Evolutionary conservation across 2,888 invertebrate genomes (phyloP).

Genomic region (Pollenia amentaria): DNA sequence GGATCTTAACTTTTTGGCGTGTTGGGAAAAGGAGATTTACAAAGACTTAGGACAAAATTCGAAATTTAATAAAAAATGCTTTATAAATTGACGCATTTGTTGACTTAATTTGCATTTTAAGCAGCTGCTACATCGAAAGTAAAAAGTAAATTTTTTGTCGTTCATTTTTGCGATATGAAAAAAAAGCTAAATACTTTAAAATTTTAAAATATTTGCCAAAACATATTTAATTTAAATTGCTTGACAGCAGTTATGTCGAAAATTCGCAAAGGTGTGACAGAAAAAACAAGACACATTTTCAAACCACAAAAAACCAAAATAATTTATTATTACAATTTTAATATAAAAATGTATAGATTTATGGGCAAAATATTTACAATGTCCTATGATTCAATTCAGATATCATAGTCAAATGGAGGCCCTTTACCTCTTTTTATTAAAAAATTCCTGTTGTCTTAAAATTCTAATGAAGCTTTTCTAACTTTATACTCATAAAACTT

Average conservation of each 20-base stretch:
- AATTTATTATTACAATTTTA: no score
- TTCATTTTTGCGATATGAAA: background rate
- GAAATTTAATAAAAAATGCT: constrained; percentile 61
- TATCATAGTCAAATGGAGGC: no score
- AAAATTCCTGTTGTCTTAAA: no score
- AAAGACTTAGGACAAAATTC: constrained; percentile 53
- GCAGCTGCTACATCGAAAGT: constrained; percentile 27
- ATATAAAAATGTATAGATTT: no score
- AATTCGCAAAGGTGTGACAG: no score
- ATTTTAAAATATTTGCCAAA: background rate
- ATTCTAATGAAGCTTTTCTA: no score
- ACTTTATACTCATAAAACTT: no score
- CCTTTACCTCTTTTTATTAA: no score
- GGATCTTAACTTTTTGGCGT: constrained; percentile 33
- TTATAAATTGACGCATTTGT: constrained; percentile 55
- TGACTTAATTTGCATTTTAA: constrained; percentile 65
- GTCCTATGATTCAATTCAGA: no score
- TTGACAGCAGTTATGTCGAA: background rate
- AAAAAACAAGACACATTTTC: no score
- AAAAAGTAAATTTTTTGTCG: constrained; percentile 37
- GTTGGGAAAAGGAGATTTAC: constrained; percentile 26
- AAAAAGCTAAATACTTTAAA: constrained; percentile 1
- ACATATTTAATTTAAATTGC: background rate
- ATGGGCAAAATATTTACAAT: no score
- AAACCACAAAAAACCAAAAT: no score